Evolutionary conservation across 2,797 vertebrate genomes (phyloP).

Genomic region (Onychomys arenicola): DNA sequence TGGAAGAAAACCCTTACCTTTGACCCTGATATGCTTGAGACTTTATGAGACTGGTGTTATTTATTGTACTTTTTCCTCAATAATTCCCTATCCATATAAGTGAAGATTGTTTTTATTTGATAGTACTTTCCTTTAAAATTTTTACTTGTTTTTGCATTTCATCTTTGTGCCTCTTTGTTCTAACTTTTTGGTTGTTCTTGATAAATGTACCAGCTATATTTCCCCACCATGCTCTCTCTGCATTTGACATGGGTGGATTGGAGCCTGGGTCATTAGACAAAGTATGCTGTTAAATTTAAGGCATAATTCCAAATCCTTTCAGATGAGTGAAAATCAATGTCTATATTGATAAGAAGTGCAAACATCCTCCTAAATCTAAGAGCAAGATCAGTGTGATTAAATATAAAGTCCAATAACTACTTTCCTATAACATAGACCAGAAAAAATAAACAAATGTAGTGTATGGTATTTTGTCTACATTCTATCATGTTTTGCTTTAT

Average conservation of each 20-base stretch:
- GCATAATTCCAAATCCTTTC: conserved; percentile 10
- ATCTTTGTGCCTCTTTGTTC: not conserved
- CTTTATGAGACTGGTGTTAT: not conserved
- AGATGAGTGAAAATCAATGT: not conserved
- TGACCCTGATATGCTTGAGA: not conserved
- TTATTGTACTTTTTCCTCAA: not conserved
- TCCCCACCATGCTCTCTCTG: not conserved
- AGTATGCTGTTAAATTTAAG: not conserved
- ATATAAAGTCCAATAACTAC: not conserved
- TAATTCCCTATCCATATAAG: not conserved
- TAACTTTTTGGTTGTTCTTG: not conserved
- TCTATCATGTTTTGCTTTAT: not conserved
- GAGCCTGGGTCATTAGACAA: not conserved
- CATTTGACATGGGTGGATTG: not conserved
- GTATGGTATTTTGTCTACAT: not conserved
- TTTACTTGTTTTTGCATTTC: not conserved
- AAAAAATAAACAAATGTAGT: not conserved
- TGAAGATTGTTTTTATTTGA: not conserved
- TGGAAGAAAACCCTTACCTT: not conserved
- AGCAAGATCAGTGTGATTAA: not conserved
- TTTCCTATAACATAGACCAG: not conserved
- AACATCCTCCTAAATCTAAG: not conserved
- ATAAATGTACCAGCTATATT: not conserved
- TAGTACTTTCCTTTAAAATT: not conserved
- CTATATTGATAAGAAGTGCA: not conserved